Conservation (phyloP, 2,113 vertebrate species). For the Tenrec ecaudatus region DNA sequence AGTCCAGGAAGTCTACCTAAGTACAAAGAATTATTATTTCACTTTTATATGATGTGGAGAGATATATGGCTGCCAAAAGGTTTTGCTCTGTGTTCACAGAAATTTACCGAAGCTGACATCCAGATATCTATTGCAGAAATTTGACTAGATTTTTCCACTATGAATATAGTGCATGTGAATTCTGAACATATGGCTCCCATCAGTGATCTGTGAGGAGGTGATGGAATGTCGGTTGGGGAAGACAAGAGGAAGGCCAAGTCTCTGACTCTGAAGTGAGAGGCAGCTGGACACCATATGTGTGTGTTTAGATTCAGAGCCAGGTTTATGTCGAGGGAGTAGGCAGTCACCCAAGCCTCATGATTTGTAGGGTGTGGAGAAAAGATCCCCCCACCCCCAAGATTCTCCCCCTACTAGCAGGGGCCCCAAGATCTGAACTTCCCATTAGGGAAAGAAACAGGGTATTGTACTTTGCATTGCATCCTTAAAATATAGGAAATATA, state of each 20-base stretch:
- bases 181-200: constrained; percentile 79
- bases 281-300: constrained; percentile 81
- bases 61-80: constrained; percentile 72
- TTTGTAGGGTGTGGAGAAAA: constrained; percentile 77
- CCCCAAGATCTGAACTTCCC: constrained; percentile 62
- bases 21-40: constrained; percentile 65
- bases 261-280: constrained; percentile 75
- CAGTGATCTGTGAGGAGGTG: constrained; percentile 77
- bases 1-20: constrained; percentile 65
- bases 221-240: constrained; percentile 77
- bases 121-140: constrained; percentile 75
- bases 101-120: constrained; percentile 68
- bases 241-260: constrained; percentile 75
- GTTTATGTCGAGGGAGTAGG: constrained; percentile 76
- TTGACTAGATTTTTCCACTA: constrained; percentile 78
- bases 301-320: constrained; percentile 74
- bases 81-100: constrained; percentile 71
- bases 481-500: constrained; percentile 35
- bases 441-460: constrained; percentile 63
- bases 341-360: constrained; percentile 74
- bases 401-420: constrained; percentile 42
- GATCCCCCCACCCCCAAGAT: not conserved
- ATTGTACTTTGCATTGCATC: constrained; percentile 4
- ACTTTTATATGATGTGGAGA: constrained; percentile 59
- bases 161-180: constrained; percentile 70